Conservation (phyloP, 2,888 invertebrate genomes). For the Agonum fuliginosum region DNA sequence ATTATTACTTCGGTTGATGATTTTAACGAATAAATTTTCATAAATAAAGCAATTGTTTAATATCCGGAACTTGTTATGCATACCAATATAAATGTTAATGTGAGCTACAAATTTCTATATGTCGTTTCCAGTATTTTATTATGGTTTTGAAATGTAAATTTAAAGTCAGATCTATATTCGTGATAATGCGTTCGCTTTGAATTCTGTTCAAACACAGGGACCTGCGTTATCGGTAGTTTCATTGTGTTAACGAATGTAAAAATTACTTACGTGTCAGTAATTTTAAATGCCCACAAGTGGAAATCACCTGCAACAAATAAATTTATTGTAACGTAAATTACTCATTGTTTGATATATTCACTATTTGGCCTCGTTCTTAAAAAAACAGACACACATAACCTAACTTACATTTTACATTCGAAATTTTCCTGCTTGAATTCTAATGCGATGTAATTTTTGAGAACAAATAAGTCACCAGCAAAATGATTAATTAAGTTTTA, state of each 20-base stretch:
- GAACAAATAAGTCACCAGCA: too few relatives aligned
- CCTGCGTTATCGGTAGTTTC: conserved; percentile 30
- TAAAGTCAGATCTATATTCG: conserved; percentile 49
- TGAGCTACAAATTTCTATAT: conserved; percentile 37
- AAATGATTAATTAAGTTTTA: too few relatives aligned
- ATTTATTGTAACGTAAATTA: conserved; percentile 45
- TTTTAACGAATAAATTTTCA: conserved; percentile 57
- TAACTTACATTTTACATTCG: too few relatives aligned
- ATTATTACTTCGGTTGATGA: conserved; percentile 50
- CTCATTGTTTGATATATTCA: conserved; percentile 25
- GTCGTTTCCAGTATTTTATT: conserved; percentile 50
- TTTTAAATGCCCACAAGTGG: conserved; percentile 43
- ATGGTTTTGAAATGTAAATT: conserved; percentile 58
- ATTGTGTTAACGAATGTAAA: conserved; percentile 55
- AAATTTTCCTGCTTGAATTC: not conserved
- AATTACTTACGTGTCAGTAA: conserved; percentile 47
- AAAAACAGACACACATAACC: not conserved
- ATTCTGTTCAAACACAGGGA: conserved; percentile 32
- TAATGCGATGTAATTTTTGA: too few relatives aligned
- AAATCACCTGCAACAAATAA: conserved; percentile 46
- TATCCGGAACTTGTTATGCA: conserved; percentile 57
- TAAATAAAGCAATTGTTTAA: conserved; percentile 57
- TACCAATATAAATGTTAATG: conserved; percentile 56
- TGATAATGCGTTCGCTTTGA: conserved; percentile 45
- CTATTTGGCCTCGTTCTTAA: not conserved